Conservation (phyloP, 2,113 vertebrate species). For the Chaetura pelagica region DNA sequence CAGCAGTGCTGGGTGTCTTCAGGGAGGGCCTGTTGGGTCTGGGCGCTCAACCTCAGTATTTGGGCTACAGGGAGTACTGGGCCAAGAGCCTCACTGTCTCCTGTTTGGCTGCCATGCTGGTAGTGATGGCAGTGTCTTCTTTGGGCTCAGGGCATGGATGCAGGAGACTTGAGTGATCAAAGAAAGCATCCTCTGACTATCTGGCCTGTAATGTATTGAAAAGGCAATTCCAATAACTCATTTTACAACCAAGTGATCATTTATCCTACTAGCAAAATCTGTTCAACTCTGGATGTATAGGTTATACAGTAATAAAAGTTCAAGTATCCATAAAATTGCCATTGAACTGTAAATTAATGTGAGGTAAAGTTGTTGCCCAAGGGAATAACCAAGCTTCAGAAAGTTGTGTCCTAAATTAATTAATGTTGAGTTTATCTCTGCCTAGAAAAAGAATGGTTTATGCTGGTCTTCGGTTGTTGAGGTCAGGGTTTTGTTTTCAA, state of each 20-base stretch:
- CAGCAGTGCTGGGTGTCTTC: neutral
- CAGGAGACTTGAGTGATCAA: neutral
- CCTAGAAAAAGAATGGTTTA: neutral
- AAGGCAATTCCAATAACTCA: conserved; percentile 50
- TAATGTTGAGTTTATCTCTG: conserved; percentile 30
- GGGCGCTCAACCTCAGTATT: rapidly evolving
- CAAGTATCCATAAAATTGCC: conserved; percentile 71
- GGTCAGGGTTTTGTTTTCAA: conserved; percentile 2
- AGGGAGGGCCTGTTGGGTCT: neutral
- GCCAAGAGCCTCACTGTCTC: neutral
- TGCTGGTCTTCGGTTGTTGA: neutral
- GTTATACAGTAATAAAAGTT: conserved; percentile 70
- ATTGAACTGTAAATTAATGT: conserved; percentile 68
- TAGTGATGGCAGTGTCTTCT: neutral
- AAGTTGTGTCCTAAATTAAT: conserved; percentile 68
- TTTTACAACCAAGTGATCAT: conserved; percentile 65
- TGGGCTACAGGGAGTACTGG: neutral
- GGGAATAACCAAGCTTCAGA: conserved; percentile 57
- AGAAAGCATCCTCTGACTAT: neutral
- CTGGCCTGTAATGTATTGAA: neutral
- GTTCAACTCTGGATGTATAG: conserved; percentile 54
- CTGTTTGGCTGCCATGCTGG: neutral
- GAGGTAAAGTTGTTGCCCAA: conserved; percentile 61
- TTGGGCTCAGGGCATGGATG: neutral
- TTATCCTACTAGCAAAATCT: conserved; percentile 66